Base-by-base conservation (phyloP, 1,140 invertebrate genomes). In the Drosophila carrolli region DNA sequence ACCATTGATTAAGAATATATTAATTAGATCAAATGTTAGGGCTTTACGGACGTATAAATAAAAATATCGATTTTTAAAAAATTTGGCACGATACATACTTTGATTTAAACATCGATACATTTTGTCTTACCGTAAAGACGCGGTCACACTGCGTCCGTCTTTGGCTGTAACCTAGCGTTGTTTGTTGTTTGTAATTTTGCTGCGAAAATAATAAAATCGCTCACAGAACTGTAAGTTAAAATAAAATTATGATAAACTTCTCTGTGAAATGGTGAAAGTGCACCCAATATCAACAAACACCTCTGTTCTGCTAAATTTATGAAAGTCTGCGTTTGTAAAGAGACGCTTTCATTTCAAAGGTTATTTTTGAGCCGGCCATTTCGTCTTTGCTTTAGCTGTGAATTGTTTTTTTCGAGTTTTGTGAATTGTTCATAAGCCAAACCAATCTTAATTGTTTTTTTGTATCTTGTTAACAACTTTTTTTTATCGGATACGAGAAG, bases 291-390 rank as follows among this genome's bases (percentile, higher is more conserved):
- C n/a, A 5, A 8, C 8, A 19, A 16, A 35, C 41, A 40, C 13
- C 37, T 57, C 60, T 74, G 37, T 62, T 56, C 44, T 16, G 37
- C 32, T 46, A 13, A 63, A 63, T 10, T 10, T n/a, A 9, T 41
- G 5, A 7, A 38, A 35, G 27, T 16, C 46, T 66, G 57, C 75
- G 81, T 86, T 67, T 62, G 57, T 74, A 55, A 78, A 82, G 73
- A 81, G 83, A 86, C 79, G 82, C 82, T 74, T 82, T 75, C 66
- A 54, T 68, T 82, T 89, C 13, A 71, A 73, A 66, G 60, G 27
- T 50, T 40, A 63, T 51, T 75, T 68, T 55, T 38, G 56, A 5
- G 53, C 57, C 70, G 80, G 29, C 4, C n/a, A 50, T 50, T 43
- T 9, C 29, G 54, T 8, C 23, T 10, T 38, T 38, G 44, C 14